Evolutionary conservation across 2,888 invertebrate genomes (phyloP).

Genomic region (Eudasyphora cyanicolor): DNA sequence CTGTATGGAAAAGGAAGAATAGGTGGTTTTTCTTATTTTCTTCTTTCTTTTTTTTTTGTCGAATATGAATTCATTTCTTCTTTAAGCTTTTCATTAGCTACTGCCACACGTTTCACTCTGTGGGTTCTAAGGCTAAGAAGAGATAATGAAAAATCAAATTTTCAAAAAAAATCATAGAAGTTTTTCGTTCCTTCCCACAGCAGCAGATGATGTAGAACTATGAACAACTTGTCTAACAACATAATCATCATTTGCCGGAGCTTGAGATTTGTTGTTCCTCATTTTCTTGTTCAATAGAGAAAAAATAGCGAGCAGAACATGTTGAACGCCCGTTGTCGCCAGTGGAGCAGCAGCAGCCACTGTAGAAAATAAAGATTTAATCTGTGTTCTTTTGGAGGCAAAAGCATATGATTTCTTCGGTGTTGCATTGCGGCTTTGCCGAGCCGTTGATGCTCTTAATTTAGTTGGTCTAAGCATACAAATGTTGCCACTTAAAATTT

Average conservation of each 20-base stretch:
- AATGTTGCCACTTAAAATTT: conserved; percentile 65
- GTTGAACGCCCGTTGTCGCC: not conserved
- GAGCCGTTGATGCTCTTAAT: conserved; percentile 53
- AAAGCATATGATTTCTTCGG: not conserved
- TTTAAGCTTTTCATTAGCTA: not conserved
- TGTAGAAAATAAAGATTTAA: conserved; percentile 42
- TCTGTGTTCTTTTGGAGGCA: not conserved
- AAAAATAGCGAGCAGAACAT: not conserved
- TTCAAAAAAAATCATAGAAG: not conserved
- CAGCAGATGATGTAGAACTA: too few relatives aligned
- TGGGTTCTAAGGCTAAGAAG: too few relatives aligned
- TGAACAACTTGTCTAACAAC: conserved; percentile 47
- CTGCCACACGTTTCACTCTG: not conserved
- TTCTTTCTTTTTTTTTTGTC: not conserved
- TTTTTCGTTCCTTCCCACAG: not conserved
- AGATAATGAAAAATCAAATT: not conserved
- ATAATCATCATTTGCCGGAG: conserved; percentile 40
- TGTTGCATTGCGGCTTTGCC: not conserved
- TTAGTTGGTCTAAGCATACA: conserved; percentile 59
- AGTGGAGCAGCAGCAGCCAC: not conserved
- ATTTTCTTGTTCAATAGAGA: too few relatives aligned
- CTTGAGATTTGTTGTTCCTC: conserved; percentile 17
- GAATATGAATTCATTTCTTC: not conserved
- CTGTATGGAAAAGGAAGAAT: not conserved
- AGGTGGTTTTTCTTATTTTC: not conserved